Conservation (phyloP, 2,888 invertebrate genomes). For the Agrotis segetum region DNA sequence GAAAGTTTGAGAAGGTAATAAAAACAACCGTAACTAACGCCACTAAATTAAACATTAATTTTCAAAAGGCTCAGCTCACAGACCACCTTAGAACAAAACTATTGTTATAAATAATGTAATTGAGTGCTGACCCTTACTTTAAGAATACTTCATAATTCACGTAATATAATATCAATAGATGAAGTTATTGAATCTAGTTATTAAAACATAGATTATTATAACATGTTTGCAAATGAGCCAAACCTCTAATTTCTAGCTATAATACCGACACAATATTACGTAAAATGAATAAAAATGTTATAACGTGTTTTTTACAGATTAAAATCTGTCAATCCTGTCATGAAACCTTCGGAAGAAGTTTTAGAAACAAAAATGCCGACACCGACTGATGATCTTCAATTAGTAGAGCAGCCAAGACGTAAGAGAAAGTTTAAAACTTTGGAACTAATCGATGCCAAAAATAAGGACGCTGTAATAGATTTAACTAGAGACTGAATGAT, state of each 20-base stretch:
- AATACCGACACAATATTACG: too few relatives aligned
- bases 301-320: constrained; percentile 20
- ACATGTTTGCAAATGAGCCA: too few relatives aligned
- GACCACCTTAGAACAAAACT: too few relatives aligned
- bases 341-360: not conserved
- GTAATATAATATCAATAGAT: too few relatives aligned
- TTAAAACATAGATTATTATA: too few relatives aligned
- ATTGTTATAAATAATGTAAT: too few relatives aligned
- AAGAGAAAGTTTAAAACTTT: constrained; percentile 62
- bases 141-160: too few relatives aligned
- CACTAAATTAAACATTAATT: too few relatives aligned
- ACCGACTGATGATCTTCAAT: not conserved
- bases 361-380: not conserved
- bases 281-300: not conserved
- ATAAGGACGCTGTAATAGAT: constrained; percentile 55
- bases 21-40: not conserved
- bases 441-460: constrained; percentile 55
- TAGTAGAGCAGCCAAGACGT: not conserved
- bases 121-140: too few relatives aligned
- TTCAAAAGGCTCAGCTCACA: too few relatives aligned
- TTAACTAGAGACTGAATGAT: constrained; percentile 51
- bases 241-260: too few relatives aligned
- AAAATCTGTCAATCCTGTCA: constrained; percentile 7
- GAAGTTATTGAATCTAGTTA: too few relatives aligned
- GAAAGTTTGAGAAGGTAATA: constrained; percentile 64